Evolutionary conservation across 2,797 vertebrate species (phyloP).

Genomic region (Brotula barbata): DNA sequence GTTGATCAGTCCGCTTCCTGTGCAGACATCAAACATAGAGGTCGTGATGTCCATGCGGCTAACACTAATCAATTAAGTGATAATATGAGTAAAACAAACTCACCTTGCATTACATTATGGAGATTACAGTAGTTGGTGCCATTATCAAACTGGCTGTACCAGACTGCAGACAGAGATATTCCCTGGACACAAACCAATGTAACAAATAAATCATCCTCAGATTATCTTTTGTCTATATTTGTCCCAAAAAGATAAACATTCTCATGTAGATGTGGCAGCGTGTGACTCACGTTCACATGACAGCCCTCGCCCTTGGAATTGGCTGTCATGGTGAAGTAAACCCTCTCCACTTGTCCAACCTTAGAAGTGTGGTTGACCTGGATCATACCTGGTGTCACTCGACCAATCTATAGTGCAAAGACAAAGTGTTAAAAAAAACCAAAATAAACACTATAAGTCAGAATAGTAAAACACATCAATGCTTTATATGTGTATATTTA

Average conservation of each 20-base stretch:
- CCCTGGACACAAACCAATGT: conserved; percentile 43
- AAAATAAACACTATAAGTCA: too few relatives aligned
- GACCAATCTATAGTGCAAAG: conserved; percentile 35
- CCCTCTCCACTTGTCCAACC: conserved; percentile 28
- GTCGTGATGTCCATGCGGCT: not conserved
- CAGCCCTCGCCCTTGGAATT: conserved; percentile 48
- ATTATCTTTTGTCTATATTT: too few relatives aligned
- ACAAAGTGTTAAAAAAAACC: not conserved
- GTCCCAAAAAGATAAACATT: too few relatives aligned
- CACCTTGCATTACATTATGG: conserved; percentile 57
- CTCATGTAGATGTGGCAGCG: not conserved
- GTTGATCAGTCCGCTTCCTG: conserved; percentile 65
- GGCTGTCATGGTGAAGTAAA: conserved; percentile 61
- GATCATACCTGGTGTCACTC: conserved; percentile 26
- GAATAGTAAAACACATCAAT: too few relatives aligned
- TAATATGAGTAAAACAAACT: not conserved
- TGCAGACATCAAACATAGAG: conserved; percentile 19
- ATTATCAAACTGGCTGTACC: conserved; percentile 62
- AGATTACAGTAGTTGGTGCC: conserved; percentile 77
- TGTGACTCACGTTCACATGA: conserved; percentile 42
- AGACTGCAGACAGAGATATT: conserved; percentile 48
- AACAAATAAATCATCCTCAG: too few relatives aligned
- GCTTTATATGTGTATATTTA: too few relatives aligned
- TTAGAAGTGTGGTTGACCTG: conserved; percentile 64
- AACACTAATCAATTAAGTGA: not conserved